Base-by-base conservation (phyloP, 2,888 invertebrate genomes). In the Morpho achilles region DNA sequence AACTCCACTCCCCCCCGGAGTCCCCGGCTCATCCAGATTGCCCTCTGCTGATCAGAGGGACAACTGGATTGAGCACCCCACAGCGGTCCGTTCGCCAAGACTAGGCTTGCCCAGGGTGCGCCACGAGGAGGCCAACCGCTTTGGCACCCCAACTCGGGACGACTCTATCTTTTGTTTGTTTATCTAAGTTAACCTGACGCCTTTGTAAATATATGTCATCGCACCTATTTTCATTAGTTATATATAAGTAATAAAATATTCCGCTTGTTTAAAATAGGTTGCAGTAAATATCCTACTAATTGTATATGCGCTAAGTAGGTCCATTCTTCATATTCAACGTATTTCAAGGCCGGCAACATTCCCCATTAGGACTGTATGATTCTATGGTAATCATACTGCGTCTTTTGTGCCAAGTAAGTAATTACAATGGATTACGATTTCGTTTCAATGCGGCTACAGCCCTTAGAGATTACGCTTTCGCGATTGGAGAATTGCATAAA, bases 351-450 rank as follows among this genome's bases (percentile, higher is more conserved):
- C 69, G 66, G 63, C 72, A 54, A 71, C 72, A 69, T 71, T 71
- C 82, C 76, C 63, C 67, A 76, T 75, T 81, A 75, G 85, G 84
- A 75, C 22, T 49, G 61, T 63, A 65, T 69, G 72, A 85, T 83
- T 82, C 78, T 79, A 82, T 82, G 75, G 67, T 80, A 80, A 83
- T 82, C 39, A 32, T 32, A 44, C 40, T 32, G 59, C 56, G 63
- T 61, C 63, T 59, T 57, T 56, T 50, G 43, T 51, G 55, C 44
- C 48, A 56, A 54, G 51, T 49, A 53, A 8, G 50, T 48, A 55
- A 54, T 40, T 59, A 63, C 60, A 62, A 62, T 62, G 32, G 46
- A 56, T 53, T 58, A 45, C 48, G 58, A 60, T 60, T 63, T 61
- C 49, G 22, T 56, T 52, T 52, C 54, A 42, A 57, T 53, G 56